Evolutionary conservation across 1,140 invertebrate genomes (phyloP), one percentile per base, ranked within the genome.

Genomic region (Cydia pomonella): DNA sequence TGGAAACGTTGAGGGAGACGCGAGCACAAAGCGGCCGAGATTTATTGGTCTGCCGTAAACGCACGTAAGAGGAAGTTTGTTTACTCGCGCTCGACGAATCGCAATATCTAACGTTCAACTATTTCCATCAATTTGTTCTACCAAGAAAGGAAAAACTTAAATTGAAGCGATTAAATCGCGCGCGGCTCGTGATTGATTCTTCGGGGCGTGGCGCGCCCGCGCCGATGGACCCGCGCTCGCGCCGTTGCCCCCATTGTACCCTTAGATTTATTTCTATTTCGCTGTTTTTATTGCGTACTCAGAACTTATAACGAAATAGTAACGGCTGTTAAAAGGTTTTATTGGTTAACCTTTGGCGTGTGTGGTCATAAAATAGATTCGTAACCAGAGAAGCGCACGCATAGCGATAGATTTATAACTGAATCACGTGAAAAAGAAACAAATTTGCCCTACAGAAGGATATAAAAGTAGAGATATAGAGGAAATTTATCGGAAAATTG

Each of bases 271-370:
- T 92, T 91, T 91, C 89, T 90, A 86, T 91, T 93, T 90, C 85
- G 85, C 86, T 85, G 80, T 92, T 92, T 92, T 93, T 93, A 93
- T 91, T 93, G 89, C 91, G 87, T 87, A 92, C 89, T 92, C 88
- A 83, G 91, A 92, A 92, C 91, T 92, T 93, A 93, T 92, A 93
- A 92, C 87, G 90, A 92, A 93, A 93, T 91, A 93, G 88, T 92
- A 92, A 91, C 90, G 90, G 85, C 88, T 92, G 91, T 93, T 92
- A 93, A 93, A 91, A 91, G 91, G 87, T 93, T 93, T 93, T 93
- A 93, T 93, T 92, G 89, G 91, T 92, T 92, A 91, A 92, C 90
- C 90, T 93, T 93, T 86, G 90, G 87, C 86, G 87, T 90, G 86
- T 86, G 87, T 83, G 87, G 87, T 85, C 87, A 90, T 93, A 93